Evolutionary conservation across 2,888 invertebrate species (phyloP).

Genomic region (Piscicola geometra): DNA sequence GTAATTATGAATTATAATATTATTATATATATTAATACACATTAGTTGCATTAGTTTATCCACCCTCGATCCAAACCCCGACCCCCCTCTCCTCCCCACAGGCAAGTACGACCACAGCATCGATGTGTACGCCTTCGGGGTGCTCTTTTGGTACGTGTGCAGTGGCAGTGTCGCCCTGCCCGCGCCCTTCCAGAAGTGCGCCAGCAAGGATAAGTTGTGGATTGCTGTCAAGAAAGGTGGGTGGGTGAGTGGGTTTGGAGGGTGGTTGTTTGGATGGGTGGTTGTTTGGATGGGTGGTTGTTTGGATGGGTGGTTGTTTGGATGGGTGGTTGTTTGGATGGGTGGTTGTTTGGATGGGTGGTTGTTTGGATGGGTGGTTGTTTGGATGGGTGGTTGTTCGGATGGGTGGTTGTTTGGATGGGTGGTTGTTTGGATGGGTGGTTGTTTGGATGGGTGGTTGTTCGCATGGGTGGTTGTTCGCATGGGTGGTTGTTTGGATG

Average conservation of each 20-base stretch:
- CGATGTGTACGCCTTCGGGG: conserved; percentile 83
- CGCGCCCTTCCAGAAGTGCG: conserved; percentile 73
- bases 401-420: too few species aligned
- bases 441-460: too few species aligned
- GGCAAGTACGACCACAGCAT: conserved; percentile 70
- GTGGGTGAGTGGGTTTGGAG: background rate
- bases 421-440: too few species aligned
- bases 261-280: background rate
- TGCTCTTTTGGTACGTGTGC: conserved; percentile 83
- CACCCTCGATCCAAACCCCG: too few species aligned
- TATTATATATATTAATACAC: too few species aligned
- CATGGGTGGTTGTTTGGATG: too few species aligned
- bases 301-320: background rate
- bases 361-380: background rate
- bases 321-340: background rate
- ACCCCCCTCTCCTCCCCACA: background rate
- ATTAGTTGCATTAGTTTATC: too few species aligned
- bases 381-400: too few species aligned
- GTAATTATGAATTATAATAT: too few species aligned
- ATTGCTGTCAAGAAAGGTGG: conserved; percentile 74
- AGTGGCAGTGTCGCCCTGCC: conserved; percentile 76
- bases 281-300: too few species aligned
- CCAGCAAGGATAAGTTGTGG: conserved; percentile 81
- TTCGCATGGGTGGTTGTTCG: too few species aligned
- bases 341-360: too few species aligned